A percentile compares a stretch with the other conserved stretches of the same genome.
Evolutionary conservation across 2,888 invertebrate genomes (phyloP).

Genomic region (Torymus tubicola): DNA sequence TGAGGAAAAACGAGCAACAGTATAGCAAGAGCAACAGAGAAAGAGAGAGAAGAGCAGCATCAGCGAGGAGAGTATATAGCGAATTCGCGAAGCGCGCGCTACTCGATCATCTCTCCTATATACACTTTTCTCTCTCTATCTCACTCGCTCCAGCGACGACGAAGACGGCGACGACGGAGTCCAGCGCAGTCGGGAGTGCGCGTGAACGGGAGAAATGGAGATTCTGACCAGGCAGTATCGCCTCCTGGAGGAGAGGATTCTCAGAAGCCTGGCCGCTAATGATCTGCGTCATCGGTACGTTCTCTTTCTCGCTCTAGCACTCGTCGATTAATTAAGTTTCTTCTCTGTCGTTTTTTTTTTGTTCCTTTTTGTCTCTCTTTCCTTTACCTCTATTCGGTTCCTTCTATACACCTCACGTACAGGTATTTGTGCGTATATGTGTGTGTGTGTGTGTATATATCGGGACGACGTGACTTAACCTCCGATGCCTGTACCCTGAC

Average conservation of each 20-base stretch:
- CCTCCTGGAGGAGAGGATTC: conserved; percentile 64
- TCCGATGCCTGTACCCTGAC: conserved; percentile 19
- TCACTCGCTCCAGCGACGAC: not conserved
- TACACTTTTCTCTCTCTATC: not conserved
- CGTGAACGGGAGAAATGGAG: conserved; percentile 49
- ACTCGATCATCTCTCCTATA: not conserved
- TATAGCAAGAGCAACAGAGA: too few relatives aligned
- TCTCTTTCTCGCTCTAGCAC: not conserved
- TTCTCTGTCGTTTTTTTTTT: not conserved
- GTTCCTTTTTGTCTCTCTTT: conserved; percentile 9
- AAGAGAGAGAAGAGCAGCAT: too few relatives aligned
- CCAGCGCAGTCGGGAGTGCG: conserved; percentile 14
- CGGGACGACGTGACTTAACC: conserved; percentile 49
- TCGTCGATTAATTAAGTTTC: conserved; percentile 18
- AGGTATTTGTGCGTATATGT: not conserved
- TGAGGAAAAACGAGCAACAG: too few relatives aligned
- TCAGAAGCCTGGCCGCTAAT: conserved; percentile 64
- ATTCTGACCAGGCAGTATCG: conserved; percentile 48
- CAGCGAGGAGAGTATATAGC: too few relatives aligned
- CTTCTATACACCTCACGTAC: too few relatives aligned
- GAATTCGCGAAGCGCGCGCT: too few relatives aligned
- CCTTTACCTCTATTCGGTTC: not conserved
- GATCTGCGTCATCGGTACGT: conserved; percentile 69
- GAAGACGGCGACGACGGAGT: not conserved
- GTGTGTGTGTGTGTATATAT: not conserved